Evolutionary conservation across 2,888 invertebrate genomes (phyloP).

Genomic region (Bimastos eiseni): DNA sequence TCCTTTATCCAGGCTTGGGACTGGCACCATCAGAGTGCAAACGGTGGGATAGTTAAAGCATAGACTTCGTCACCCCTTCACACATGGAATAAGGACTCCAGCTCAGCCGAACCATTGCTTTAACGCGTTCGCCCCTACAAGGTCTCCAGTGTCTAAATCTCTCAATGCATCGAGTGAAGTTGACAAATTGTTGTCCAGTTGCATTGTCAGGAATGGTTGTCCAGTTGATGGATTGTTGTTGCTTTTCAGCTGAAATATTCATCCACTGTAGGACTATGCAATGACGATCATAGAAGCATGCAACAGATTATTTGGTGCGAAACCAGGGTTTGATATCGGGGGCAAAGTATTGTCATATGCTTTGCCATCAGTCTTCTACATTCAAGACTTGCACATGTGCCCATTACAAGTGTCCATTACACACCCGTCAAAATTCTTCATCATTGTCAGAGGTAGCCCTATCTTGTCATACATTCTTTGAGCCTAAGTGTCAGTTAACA

Average conservation of each 20-base stretch:
- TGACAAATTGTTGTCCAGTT: conserved; percentile 13
- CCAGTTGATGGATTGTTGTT: neutral
- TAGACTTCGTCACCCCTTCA: neutral
- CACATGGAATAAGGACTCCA: neutral
- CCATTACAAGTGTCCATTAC: too few species aligned
- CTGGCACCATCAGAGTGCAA: too few species aligned
- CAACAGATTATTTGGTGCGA: neutral
- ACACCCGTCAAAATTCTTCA: neutral
- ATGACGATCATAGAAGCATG: neutral
- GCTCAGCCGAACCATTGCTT: neutral
- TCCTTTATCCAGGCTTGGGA: too few species aligned
- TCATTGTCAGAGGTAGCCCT: neutral
- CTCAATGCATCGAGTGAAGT: neutral
- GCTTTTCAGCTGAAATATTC: neutral
- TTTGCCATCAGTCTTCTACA: too few species aligned
- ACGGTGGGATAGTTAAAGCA: too few species aligned
- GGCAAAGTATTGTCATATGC: neutral
- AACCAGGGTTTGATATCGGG: neutral
- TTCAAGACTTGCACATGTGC: neutral
- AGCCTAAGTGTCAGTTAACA: neutral
- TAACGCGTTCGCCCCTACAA: neutral
- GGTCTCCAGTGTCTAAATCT: neutral
- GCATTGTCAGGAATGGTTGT: neutral
- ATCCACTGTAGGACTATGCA: neutral
- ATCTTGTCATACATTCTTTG: neutral